A percentile compares a stretch with the other conserved stretches of the same genome.
Conservation (phyloP, 2,888 invertebrate genomes). For the Altica lythri region DNA sequence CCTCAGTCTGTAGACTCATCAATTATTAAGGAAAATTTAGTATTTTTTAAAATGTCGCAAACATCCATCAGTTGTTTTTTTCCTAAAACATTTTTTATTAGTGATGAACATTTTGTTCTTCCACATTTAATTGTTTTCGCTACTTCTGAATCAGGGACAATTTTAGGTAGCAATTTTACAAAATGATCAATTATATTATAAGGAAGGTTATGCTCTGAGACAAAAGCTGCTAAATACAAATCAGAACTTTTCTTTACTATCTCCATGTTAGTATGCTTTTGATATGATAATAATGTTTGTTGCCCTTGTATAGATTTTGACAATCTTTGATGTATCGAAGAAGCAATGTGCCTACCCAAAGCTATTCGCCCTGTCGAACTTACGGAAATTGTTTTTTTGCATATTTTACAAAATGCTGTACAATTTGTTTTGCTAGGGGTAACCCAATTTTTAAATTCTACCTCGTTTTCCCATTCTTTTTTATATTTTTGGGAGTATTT, state of each 20-base stretch:
- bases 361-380: background rate
- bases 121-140: constrained; percentile 1
- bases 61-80: background rate
- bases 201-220: constrained; percentile 5
- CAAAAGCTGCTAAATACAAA: constrained; percentile 5
- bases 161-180: background rate
- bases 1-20: constrained; percentile 17
- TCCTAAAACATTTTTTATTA: constrained; percentile 16
- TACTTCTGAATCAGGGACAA: constrained; percentile 5
- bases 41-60: constrained; percentile 10
- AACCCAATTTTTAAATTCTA: no score
- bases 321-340: background rate
- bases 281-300: background rate
- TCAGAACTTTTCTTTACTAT: background rate
- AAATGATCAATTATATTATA: constrained; percentile 10
- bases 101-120: constrained; percentile 3
- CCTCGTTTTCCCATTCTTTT: no score
- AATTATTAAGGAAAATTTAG: constrained; percentile 14
- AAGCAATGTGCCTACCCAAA: background rate
- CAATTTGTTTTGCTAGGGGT: no score
- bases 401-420: background rate
- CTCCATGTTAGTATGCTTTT: background rate
- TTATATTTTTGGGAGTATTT: no score
- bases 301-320: background rate
- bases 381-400: constrained; percentile 2